phyloP scores from a whole-genome alignment of 2,797 vertebrate genomes.

The Sebastes nivosus region DNA sequence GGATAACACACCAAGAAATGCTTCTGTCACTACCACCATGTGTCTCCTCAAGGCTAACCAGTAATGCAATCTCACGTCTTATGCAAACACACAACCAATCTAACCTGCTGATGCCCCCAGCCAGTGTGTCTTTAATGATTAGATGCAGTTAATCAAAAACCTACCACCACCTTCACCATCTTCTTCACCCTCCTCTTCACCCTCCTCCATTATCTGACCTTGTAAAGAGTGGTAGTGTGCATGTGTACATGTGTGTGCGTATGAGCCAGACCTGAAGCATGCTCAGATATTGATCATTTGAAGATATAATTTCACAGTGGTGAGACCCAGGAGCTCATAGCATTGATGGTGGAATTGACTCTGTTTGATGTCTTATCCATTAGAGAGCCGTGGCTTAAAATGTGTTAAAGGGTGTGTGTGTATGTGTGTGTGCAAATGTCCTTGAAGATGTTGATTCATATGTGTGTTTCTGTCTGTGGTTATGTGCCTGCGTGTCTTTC shows the following conservation, averaged over 20 bases:
- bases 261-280: background rate
- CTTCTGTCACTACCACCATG: background rate
- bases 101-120: background rate
- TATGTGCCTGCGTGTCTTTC: background rate
- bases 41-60: background rate
- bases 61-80: background rate
- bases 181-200: no score
- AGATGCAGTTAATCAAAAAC: constrained; percentile 12
- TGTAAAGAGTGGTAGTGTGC: background rate
- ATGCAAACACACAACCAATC: background rate
- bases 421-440: background rate
- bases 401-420: background rate
- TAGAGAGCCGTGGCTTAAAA: background rate
- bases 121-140: background rate
- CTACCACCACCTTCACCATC: background rate
- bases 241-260: background rate
- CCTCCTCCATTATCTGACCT: background rate
- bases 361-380: constrained; percentile 8
- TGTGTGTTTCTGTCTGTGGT: background rate
- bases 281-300: constrained; percentile 25
- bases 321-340: background rate
- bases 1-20: background rate
- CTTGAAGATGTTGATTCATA: background rate
- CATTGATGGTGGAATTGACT: background rate
- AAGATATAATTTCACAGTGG: constrained; percentile 13